These are phyloP conservation scores for Cyclophora punctaria DNA, from an alignment of 2,888 invertebrate species.

Conservation along the genomic window DNA sequence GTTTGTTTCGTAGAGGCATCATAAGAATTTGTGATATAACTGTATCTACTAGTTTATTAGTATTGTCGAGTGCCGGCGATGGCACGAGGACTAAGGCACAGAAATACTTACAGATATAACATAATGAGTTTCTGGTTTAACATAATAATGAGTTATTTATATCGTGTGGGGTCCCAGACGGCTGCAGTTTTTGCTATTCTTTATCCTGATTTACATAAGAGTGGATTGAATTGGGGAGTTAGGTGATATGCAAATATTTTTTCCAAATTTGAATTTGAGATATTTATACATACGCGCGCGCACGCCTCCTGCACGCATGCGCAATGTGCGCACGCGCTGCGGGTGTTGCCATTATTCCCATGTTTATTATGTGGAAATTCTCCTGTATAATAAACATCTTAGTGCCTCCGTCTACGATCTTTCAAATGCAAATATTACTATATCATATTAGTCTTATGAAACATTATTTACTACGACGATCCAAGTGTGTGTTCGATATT, in stretches of 20 bases:
- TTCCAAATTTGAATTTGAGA: constrained; percentile 55
- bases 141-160: constrained; percentile 52
- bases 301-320: constrained; percentile 26
- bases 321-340: constrained; percentile 56
- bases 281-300: constrained; percentile 36
- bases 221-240: constrained; percentile 61
- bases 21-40: constrained; percentile 74
- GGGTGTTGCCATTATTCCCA: constrained; percentile 46
- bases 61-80: constrained; percentile 41
- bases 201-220: constrained; percentile 62
- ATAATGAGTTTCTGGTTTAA: constrained; percentile 53
- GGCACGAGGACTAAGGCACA: constrained; percentile 42
- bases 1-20: constrained; percentile 72
- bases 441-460: constrained; percentile 34
- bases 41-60: constrained; percentile 64
- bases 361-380: constrained; percentile 54
- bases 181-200: constrained; percentile 63
- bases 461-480: constrained; percentile 33
- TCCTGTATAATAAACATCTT: constrained; percentile 33
- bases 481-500: constrained; percentile 18
- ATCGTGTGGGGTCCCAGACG: constrained; percentile 60
- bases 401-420: constrained; percentile 49
- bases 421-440: constrained; percentile 64
- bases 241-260: constrained; percentile 74
- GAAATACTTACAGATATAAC: constrained; percentile 73